Evolutionary conservation across 2,113 vertebrate species (phyloP).

Genomic region (Neolamprologus brichardi): DNA sequence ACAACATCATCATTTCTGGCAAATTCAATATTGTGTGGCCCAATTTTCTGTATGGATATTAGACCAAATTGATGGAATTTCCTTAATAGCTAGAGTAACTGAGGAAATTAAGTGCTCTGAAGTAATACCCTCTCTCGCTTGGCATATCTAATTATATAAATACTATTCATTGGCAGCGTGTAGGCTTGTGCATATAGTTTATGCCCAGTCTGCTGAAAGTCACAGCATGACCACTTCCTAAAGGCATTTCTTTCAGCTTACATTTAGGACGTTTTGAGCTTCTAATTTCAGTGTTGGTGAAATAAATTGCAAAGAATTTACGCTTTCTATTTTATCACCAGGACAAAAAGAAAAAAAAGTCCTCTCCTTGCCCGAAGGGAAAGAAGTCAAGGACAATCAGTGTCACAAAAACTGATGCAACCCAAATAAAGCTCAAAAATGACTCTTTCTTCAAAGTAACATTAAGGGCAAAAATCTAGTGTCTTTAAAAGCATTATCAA

Average conservation of each 20-base stretch:
- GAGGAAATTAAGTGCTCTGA: slow-evolving; percentile 32
- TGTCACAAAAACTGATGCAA: slow-evolving; percentile 42
- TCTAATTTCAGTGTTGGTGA: slow-evolving; percentile 28
- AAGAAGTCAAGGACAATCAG: slow-evolving; percentile 46
- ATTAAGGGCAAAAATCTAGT: slow-evolving; percentile 5
- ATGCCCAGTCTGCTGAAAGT: slow-evolving; percentile 9
- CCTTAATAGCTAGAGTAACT: slow-evolving; percentile 34
- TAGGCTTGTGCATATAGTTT: not conserved
- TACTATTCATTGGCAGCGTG: slow-evolving; percentile 14
- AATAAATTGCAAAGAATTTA: slow-evolving; percentile 34
- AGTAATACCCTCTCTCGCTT: slow-evolving; percentile 33
- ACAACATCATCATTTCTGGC: slow-evolving; percentile 8
- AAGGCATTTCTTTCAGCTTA: not conserved
- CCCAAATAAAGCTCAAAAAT: slow-evolving; percentile 17
- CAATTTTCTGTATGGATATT: slow-evolving; percentile 15
- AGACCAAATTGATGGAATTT: slow-evolving; percentile 26
- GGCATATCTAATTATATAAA: slow-evolving; percentile 49
- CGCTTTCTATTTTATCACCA: slow-evolving; percentile 29
- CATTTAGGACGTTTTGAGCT: slow-evolving; percentile 11
- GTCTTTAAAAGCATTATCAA: slow-evolving; percentile 42
- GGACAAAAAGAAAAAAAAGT: slow-evolving; percentile 32
- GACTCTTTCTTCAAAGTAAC: slow-evolving; percentile 10
- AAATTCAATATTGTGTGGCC: slow-evolving; percentile 25
- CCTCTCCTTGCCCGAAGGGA: slow-evolving; percentile 43
- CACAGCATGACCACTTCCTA: slow-evolving; percentile 15